Evolutionary conservation across 2,113 vertebrate species (phyloP).

Genomic region (Vombatus ursinus): DNA sequence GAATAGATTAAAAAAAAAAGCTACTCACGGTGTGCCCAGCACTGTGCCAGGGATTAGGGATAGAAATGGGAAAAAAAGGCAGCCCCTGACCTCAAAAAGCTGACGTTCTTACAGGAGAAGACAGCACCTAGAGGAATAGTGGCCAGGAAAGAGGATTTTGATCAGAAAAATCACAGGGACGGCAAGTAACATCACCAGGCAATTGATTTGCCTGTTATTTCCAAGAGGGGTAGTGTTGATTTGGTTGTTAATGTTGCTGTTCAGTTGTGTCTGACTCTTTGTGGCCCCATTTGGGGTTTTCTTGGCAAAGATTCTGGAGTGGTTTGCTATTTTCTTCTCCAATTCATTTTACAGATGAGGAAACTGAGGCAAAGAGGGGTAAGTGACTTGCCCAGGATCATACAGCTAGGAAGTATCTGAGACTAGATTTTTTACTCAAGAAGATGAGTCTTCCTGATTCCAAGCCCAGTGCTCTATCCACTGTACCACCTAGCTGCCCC

Average conservation of each 20-base stretch:
- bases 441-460: background rate
- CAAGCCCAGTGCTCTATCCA: background rate
- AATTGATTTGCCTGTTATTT: background rate
- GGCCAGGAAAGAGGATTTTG: background rate
- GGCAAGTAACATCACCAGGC: no score
- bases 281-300: background rate
- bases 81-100: background rate
- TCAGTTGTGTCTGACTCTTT: background rate
- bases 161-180: background rate
- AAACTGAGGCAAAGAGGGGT: background rate
- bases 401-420: background rate
- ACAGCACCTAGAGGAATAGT: background rate
- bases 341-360: background rate
- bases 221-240: background rate
- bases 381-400: background rate
- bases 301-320: background rate
- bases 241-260: background rate
- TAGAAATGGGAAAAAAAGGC: background rate
- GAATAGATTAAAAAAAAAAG: background rate
- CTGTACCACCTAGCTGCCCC: background rate
- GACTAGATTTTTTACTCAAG: background rate
- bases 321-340: background rate
- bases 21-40: background rate
- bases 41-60: background rate
- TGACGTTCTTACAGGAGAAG: background rate